phyloP scores from a whole-genome alignment of 2,888 invertebrate genomes.

The Malthinus seriepunctatus region DNA sequence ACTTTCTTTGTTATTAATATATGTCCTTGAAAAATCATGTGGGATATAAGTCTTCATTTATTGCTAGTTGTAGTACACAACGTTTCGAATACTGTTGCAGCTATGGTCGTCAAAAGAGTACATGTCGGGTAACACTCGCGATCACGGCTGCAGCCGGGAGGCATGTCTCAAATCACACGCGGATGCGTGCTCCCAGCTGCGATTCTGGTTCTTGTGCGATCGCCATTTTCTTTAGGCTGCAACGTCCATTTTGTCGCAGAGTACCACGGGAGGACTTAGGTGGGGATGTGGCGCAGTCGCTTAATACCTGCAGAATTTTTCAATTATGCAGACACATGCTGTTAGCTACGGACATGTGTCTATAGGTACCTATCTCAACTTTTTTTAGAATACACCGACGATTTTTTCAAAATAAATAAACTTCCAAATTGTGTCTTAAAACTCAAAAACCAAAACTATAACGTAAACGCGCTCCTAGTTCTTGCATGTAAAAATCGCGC shows the following conservation, averaged over 20 bases:
- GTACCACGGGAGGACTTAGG: constrained; percentile 33
- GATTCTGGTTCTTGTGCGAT: constrained; percentile 42
- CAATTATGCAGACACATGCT: constrained; percentile 37
- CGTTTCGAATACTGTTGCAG: constrained; percentile 42
- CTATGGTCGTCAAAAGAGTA: constrained; percentile 41
- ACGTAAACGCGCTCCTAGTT: constrained; percentile 27
- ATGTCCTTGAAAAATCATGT: constrained; percentile 54
- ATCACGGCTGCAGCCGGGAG: constrained; percentile 35
- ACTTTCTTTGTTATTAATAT: constrained; percentile 52
- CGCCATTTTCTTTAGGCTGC: constrained; percentile 48
- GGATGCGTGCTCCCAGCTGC: constrained; percentile 44
- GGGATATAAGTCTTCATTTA: constrained; percentile 54
- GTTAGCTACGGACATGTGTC: constrained; percentile 17
- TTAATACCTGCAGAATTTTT: constrained; percentile 34
- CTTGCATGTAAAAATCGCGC: constrained; percentile 30
- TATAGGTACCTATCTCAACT: neutral
- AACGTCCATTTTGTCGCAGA: constrained; percentile 46
- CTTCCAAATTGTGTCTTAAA: neutral
- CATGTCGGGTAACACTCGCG: constrained; percentile 44
- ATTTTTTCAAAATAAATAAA: neutral
- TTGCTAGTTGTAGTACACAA: constrained; percentile 50
- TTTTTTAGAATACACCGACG: neutral
- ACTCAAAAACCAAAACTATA: constrained; percentile 10
- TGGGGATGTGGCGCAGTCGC: constrained; percentile 36
- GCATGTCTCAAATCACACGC: constrained; percentile 40